A percentile compares a stretch with the other conserved stretches of the same genome.
Evolutionary conservation across 2,888 invertebrate genomes (phyloP).

Genomic region (Lochmaea crataegi): DNA sequence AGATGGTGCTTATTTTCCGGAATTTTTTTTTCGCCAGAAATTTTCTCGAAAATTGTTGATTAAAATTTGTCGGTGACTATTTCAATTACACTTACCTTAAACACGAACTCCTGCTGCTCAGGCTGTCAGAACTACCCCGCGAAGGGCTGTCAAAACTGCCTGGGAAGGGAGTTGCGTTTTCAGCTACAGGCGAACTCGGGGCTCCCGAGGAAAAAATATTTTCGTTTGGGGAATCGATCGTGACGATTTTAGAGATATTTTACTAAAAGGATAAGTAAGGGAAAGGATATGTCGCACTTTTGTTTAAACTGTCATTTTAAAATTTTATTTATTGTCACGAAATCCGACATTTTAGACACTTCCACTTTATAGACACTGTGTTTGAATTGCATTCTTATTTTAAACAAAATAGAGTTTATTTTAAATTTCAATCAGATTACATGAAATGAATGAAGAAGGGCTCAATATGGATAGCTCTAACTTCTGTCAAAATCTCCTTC

Average conservation of each 20-base stretch:
- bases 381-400: too few relatives aligned
- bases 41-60: not conserved
- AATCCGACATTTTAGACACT: not conserved
- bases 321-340: not conserved
- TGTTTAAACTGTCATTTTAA: constrained; percentile 1
- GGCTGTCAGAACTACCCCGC: constrained; percentile 34
- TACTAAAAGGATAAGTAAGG: not conserved
- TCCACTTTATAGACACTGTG: too few relatives aligned
- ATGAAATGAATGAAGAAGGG: too few relatives aligned
- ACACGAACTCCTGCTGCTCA: constrained; percentile 55
- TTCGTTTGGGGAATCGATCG: constrained; percentile 4
- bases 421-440: too few relatives aligned
- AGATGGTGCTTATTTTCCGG: not conserved
- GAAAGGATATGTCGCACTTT: not conserved
- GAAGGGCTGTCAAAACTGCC: constrained; percentile 34
- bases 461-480: too few relatives aligned
- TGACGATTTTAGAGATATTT: not conserved
- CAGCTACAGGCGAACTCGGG: constrained; percentile 6
- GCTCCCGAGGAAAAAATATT: not conserved
- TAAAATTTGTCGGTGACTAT: not conserved
- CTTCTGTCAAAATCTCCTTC: too few relatives aligned
- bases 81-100: constrained; percentile 36
- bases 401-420: too few relatives aligned
- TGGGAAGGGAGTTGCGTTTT: constrained; percentile 2
- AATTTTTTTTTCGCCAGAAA: too few relatives aligned